A percentile compares a stretch with the other conserved stretches of the same genome.
phyloP scores from a whole-genome alignment of 2,888 invertebrate genomes.

The Iselma pallidipennis region DNA sequence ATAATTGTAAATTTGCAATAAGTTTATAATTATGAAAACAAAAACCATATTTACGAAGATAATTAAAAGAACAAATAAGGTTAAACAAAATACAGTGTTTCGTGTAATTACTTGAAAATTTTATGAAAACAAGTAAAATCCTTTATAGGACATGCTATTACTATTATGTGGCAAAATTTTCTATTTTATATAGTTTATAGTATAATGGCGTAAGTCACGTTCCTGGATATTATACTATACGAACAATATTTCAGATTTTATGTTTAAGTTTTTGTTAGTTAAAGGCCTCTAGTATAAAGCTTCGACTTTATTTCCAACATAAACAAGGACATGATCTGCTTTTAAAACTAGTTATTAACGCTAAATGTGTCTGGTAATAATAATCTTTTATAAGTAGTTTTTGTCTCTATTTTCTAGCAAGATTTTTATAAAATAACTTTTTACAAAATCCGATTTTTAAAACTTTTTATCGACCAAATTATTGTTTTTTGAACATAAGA shows the following conservation, averaged over 20 bases:
- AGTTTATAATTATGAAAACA: neutral
- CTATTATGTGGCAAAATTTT: neutral
- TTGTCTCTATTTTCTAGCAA: too few species aligned
- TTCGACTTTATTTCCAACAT: neutral
- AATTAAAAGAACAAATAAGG: too few species aligned
- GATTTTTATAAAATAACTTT: too few species aligned
- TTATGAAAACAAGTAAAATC: neutral
- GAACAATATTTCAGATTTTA: neutral
- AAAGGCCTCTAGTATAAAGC: neutral
- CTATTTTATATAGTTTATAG: neutral
- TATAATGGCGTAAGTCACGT: neutral
- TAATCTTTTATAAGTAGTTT: too few species aligned
- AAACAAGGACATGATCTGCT: neutral
- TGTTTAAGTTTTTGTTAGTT: neutral
- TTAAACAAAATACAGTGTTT: too few species aligned
- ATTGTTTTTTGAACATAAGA: neutral
- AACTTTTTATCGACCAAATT: too few species aligned
- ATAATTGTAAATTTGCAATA: neutral
- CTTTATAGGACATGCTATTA: too few species aligned
- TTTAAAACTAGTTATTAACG: conserved; percentile 4
- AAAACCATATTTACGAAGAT: too few species aligned
- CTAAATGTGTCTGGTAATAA: too few species aligned
- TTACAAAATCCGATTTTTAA: too few species aligned
- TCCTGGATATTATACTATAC: neutral
- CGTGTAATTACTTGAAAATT: neutral